These are phyloP conservation scores for Linyphia triangularis DNA, from an alignment of 2,888 invertebrate species.

Conservation along the genomic window DNA sequence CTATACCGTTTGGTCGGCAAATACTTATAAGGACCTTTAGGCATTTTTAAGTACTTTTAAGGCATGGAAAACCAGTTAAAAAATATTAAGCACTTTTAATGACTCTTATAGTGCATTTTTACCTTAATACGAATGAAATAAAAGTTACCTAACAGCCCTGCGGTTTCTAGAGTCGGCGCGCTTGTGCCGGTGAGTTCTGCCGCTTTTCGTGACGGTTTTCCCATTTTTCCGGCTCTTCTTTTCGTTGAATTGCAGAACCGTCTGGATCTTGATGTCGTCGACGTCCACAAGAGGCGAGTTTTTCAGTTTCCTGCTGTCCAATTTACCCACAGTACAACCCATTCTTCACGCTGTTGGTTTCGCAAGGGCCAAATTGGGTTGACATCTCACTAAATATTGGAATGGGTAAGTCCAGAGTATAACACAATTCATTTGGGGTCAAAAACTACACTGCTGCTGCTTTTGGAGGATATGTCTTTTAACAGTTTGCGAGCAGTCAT, in stretches of 20 bases:
- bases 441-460: background rate
- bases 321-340: slow-evolving; percentile 69
- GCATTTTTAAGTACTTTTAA: too few relatives aligned
- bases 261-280: slow-evolving; percentile 54
- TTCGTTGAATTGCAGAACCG: slow-evolving; percentile 39
- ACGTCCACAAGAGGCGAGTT: slow-evolving; percentile 22
- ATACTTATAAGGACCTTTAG: too few relatives aligned
- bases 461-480: background rate
- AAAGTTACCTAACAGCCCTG: slow-evolving; percentile 14
- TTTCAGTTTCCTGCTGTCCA: slow-evolving; percentile 56
- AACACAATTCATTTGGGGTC: background rate
- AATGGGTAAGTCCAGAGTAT: background rate
- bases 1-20: too few relatives aligned
- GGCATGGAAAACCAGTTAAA: too few relatives aligned
- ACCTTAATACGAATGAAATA: too few relatives aligned
- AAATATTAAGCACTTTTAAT: too few relatives aligned
- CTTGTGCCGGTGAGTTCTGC: slow-evolving; percentile 32
- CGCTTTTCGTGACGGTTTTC: background rate
- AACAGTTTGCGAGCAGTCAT: background rate
- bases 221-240: slow-evolving; percentile 31
- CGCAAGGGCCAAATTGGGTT: background rate
- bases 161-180: slow-evolving; percentile 9
- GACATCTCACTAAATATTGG: slow-evolving; percentile 11
- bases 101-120: too few relatives aligned
- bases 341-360: slow-evolving; percentile 23